Evolutionary conservation across 2,888 invertebrate genomes (phyloP), one percentile per base, ranked within the genome.

Genomic region (Pseudococcus longispinus): DNA sequence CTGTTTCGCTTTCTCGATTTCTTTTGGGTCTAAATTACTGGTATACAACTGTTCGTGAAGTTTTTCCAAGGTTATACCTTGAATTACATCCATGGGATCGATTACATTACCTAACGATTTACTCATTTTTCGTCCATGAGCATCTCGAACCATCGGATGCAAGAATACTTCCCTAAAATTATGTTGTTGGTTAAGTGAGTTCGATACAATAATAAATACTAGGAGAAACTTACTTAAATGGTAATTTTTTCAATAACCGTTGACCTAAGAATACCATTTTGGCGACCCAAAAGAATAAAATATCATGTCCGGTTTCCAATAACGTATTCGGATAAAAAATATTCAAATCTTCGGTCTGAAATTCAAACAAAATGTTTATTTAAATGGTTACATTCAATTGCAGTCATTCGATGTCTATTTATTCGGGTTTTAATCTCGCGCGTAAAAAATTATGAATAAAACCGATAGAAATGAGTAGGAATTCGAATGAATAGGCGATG

Each of bases 241-340:
- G 99, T 82, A 99, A 92, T 91, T 95, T 93, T 1, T 96, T 97
- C 87, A 97, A 92, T n/a, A 99, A 92, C 89, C 96, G 94, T 89
- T 95, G 95, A 0, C 98, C 97, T 89, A 99, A 94, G 94, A 99
- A 99, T 0, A 99, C 99, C 99, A 99, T 99, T 88, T 98, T 93
- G 0, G 99, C 99, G 5, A 99, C 99, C 99, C 99, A 99, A 92
- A 99, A 99, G 93, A 99, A 99, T 82, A 99, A 91, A 90, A 99
- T 99, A 90, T 97, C 99, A 90, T 99, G 97, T 0, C 99, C 98
- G 0, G 98, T 99, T 92, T 99, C 99, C 89, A 99, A 92, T 77
- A 99, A 91, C 0, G 95, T 94, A 0, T 97, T 95, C 0, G 99
- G 99, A 92, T 98, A 99, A 91, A 97, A 97, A 0, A 94, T 93